Evolutionary conservation across 2,888 invertebrate genomes (phyloP).

Genomic region (Ophion ventricosus): DNA sequence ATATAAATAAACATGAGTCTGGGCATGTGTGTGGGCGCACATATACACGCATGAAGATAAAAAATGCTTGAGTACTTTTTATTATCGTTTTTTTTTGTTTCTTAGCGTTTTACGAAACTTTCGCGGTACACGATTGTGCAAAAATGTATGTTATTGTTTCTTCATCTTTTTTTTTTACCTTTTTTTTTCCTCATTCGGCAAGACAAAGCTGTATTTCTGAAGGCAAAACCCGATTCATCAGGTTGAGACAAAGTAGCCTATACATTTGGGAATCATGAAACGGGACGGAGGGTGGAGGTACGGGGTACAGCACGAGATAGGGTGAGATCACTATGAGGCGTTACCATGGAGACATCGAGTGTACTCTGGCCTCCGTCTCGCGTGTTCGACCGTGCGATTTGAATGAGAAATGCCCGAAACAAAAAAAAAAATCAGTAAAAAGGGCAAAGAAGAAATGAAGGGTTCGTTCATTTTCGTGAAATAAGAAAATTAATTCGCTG

Average conservation of each 20-base stretch:
- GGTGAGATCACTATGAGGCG: constrained; percentile 65
- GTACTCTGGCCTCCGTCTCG: constrained; percentile 30
- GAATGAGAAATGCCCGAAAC: constrained; percentile 6
- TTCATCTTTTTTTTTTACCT: not conserved
- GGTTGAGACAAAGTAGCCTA: not conserved
- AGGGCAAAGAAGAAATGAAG: not conserved
- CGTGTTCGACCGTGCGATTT: constrained; percentile 2
- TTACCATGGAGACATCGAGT: constrained; percentile 73
- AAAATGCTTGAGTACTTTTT: no score
- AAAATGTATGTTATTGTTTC: not conserved
- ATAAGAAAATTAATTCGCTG: not conserved
- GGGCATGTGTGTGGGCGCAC: no score
- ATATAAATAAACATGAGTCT: no score
- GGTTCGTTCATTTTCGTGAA: not conserved
- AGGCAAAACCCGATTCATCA: not conserved
- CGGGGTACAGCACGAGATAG: constrained; percentile 59
- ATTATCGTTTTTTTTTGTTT: no score
- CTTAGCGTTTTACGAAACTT: no score
- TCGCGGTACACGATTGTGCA: not conserved
- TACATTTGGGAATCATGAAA: constrained; percentile 10
- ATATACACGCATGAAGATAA: no score
- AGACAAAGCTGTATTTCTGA: not conserved
- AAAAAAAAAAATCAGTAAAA: not conserved
- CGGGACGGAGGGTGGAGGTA: constrained; percentile 4
- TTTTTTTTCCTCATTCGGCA: not conserved